Evolutionary conservation across 2,888 invertebrate species (phyloP).

Genomic region (Empis stercorea): DNA sequence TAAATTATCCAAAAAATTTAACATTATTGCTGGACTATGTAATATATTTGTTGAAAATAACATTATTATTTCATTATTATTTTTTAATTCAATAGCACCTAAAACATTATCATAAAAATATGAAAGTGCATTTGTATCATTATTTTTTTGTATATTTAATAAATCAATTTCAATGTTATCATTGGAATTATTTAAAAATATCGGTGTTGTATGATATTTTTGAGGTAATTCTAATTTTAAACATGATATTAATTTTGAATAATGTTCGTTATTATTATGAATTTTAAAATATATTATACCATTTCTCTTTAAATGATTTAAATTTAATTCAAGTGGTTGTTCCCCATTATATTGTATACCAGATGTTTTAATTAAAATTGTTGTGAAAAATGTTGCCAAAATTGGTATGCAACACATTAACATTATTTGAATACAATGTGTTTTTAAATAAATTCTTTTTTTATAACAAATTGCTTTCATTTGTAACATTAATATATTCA

Average conservation of each 20-base stretch:
- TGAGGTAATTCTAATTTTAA: neutral
- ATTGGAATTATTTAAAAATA: neutral
- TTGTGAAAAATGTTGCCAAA: neutral
- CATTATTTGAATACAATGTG: conserved; percentile 22
- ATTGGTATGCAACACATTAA: conserved; percentile 13
- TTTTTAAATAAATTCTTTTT: conserved; percentile 25
- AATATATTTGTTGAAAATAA: conserved; percentile 38
- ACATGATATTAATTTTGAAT: neutral
- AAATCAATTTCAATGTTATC: neutral
- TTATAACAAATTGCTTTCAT: conserved; percentile 30
- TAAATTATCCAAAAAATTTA: conserved; percentile 39
- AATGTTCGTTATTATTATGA: conserved; percentile 6
- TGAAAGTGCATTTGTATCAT: conserved; percentile 6
- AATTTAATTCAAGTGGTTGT: conserved; percentile 19
- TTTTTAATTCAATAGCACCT: conserved; percentile 22
- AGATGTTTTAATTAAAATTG: neutral
- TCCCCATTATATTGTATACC: conserved; percentile 11
- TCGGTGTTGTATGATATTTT: neutral
- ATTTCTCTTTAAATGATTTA: conserved; percentile 17
- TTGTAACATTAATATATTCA: conserved; percentile 17
- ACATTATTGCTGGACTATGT: conserved; percentile 40
- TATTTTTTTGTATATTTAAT: neutral
- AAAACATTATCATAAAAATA: conserved; percentile 28
- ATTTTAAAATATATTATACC: conserved; percentile 23
- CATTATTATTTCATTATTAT: conserved; percentile 18